phyloP scores from a whole-genome alignment of 1,140 invertebrate genomes.

The Ceratina australensis region DNA sequence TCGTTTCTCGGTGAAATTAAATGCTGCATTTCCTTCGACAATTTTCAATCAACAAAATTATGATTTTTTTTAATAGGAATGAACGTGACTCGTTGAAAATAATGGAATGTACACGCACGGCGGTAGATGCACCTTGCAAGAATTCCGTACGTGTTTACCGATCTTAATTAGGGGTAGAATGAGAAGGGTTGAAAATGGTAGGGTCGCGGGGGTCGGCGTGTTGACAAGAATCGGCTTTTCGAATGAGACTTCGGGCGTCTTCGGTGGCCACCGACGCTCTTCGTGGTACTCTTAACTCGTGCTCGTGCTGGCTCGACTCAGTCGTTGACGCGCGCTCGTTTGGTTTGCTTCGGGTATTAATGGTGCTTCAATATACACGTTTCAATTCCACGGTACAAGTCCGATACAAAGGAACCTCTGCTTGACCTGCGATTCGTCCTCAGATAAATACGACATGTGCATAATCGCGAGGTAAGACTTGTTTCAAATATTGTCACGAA shows the following conservation, averaged over 20 bases:
- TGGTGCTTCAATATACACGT: conserved; percentile 20
- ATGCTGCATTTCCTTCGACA: no score
- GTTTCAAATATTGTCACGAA: background rate
- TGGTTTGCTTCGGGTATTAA: conserved; percentile 36
- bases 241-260: conserved; percentile 53
- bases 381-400: conserved; percentile 1
- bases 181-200: conserved; percentile 27
- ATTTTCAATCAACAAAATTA: no score
- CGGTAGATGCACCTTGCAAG: no score
- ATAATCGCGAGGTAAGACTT: conserved; percentile 19
- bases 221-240: conserved; percentile 50
- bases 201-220: conserved; percentile 4
- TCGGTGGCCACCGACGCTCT: conserved; percentile 54
- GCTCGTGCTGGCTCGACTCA: conserved; percentile 48
- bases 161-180: conserved; percentile 40
- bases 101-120: background rate
- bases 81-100: no score
- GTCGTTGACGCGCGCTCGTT: conserved; percentile 62
- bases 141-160: conserved; percentile 14
- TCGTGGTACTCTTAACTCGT: conserved; percentile 56
- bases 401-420: conserved; percentile 12
- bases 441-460: conserved; percentile 17
- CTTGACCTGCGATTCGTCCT: background rate
- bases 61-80: no score
- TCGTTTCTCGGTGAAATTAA: no score